Base-by-base conservation (phyloP, 2,113 vertebrate species). In the Syngnathus floridae region DNA sequence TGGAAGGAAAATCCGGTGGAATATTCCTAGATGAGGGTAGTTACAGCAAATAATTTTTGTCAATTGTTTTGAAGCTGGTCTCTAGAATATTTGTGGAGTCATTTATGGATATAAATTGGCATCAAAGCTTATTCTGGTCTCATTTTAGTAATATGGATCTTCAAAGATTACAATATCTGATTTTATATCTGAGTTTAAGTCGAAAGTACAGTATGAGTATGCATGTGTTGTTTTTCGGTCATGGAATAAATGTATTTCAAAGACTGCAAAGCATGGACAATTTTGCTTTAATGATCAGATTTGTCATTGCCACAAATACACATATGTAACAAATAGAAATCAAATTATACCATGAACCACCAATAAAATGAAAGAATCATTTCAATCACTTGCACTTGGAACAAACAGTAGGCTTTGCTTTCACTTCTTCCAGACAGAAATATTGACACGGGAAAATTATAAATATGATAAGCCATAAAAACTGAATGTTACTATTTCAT, bases 231-330 rank as follows among this genome's bases (percentile, higher is more conserved):
- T 64, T 41, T 64, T 41, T 40, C 1, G 22, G 11, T 19, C 64
- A 21, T 22, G 7, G n/a, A 41, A 41, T 21, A 52, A 17, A 51
- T 38, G 4, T 3, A 22, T 4, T 26, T 35, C 17, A 16, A 31
- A 56, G 22, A 56, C 14, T 22, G 22, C 43, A 31, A 22, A 63
- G 21, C 19, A 66, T 26, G 41, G 52, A 69, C 58, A 17, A 64
- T 60, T 31, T 66, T 21, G 17, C 60, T 74, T 77, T 68, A 74
- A 66, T 69, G 38, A n/a, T 71, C 62, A 40, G 67, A 68, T 61
- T 61, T 35, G 37, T 78, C 68, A 74, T 64, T 74, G 62, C 52
- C 69, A 74, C 52, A 60, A 65, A 75, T 45, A 77, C 62, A 71
- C 72, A 72, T 52, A 72, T 52, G 58, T 57, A 48, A 66, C 41